Evolutionary conservation across 2,797 vertebrate species (phyloP).

Genomic region (Carduelis carduelis): DNA sequence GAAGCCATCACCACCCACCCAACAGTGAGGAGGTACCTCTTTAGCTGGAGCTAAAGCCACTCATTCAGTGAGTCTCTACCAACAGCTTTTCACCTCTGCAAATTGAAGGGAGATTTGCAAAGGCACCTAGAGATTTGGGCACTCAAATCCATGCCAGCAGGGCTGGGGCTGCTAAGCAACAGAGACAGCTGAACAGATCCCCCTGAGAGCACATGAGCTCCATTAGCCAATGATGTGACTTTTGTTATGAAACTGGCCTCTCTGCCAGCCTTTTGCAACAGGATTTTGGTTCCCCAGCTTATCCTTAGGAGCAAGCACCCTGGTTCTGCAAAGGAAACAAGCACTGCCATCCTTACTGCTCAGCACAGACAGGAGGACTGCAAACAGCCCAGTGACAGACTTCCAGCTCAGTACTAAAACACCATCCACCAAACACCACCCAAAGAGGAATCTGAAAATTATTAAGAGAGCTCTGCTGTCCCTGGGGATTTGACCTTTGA

Average conservation of each 20-base stretch:
- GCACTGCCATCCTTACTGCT: neutral
- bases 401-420: neutral
- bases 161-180: neutral
- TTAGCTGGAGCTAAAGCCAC: neutral
- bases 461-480: neutral
- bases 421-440: neutral
- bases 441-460: fast-evolving
- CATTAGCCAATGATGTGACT: neutral
- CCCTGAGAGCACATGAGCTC: neutral
- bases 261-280: neutral
- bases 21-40: fast-evolving
- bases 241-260: neutral
- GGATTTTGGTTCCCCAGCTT: neutral
- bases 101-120: neutral
- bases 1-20: neutral
- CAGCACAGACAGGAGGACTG: neutral
- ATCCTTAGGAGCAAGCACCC: neutral
- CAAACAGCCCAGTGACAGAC: neutral
- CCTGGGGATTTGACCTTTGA: neutral
- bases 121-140: neutral
- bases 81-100: neutral
- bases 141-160: neutral
- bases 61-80: neutral
- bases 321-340: neutral
- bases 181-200: neutral